A percentile compares a stretch with the other conserved stretches of the same genome.
phyloP scores from a whole-genome alignment of 2,888 invertebrate species.

The Tholera decimalis region DNA sequence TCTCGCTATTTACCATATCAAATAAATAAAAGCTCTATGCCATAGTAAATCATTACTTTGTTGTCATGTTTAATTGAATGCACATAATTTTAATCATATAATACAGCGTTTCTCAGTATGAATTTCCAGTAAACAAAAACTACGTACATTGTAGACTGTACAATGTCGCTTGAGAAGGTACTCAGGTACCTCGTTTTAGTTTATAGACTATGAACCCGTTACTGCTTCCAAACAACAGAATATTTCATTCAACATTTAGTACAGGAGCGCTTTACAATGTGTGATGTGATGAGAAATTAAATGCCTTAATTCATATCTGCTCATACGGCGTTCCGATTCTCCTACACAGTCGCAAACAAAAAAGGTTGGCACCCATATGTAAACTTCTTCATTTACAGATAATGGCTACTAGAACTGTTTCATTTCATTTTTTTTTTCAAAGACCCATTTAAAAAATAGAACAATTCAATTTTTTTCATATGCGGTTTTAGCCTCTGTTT shows the following conservation, averaged over 20 bases:
- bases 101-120: background rate
- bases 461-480: background rate
- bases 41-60: background rate
- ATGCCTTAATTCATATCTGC: too few species aligned
- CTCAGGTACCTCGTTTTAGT: slow-evolving; percentile 6
- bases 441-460: background rate
- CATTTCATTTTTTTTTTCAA: background rate
- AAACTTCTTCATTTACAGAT: too few species aligned
- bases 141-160: slow-evolving; percentile 7
- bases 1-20: background rate
- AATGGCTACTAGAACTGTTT: background rate
- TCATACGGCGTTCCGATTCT: background rate
- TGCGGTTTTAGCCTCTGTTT: background rate
- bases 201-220: slow-evolving; percentile 13
- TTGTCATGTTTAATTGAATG: background rate
- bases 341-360: background rate
- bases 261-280: background rate
- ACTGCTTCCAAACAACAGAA: background rate
- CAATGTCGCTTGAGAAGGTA: slow-evolving; percentile 8
- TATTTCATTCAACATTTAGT: slow-evolving; percentile 4
- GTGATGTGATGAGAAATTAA: background rate
- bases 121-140: background rate
- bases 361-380: background rate
- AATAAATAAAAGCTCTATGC: background rate
- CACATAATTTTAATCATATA: background rate